A percentile compares a stretch with the other conserved stretches of the same genome.
phyloP scores from a whole-genome alignment of 64 coral and sea anemone species.

The Orbicella faveolata region DNA sequence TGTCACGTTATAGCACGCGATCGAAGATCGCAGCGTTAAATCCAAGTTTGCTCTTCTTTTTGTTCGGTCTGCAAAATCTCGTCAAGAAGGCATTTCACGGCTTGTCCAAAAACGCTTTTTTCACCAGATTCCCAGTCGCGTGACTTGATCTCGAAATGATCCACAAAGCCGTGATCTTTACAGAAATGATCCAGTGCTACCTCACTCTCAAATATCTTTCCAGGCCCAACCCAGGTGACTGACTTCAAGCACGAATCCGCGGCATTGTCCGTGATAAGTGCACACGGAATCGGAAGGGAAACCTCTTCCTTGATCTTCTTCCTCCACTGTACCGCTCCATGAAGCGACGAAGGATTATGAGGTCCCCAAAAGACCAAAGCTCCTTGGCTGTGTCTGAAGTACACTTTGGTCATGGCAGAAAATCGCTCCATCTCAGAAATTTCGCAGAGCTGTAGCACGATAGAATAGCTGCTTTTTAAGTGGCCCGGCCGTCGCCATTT shows the following conservation, averaged over 20 bases:
- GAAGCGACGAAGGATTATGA: neutral
- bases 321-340: slow-evolving; percentile 13
- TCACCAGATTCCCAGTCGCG: slow-evolving; percentile 71
- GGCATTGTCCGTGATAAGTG: slow-evolving; percentile 64
- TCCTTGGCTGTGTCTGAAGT: slow-evolving; percentile 28
- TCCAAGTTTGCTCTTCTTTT: slow-evolving; percentile 3
- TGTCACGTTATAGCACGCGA: neutral
- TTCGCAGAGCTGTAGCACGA: slow-evolving; percentile 10
- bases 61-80: slow-evolving; percentile 29
- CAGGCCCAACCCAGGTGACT: slow-evolving; percentile 17
- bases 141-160: slow-evolving; percentile 62
- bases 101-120: slow-evolving; percentile 70
- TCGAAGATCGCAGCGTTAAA: neutral
- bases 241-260: neutral
- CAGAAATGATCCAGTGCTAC: slow-evolving; percentile 59
- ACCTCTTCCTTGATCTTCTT: slow-evolving; percentile 19
- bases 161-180: slow-evolving; percentile 42
- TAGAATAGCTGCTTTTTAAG: neutral
- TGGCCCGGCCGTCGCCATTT: neutral
- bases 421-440: slow-evolving; percentile 24
- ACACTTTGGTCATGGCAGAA: slow-evolving; percentile 32
- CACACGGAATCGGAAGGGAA: slow-evolving; percentile 31
- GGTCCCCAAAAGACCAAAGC: slow-evolving; percentile 37
- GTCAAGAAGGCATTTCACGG: slow-evolving; percentile 50
- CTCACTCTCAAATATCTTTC: slow-evolving; percentile 49